Base-by-base conservation (phyloP, 2,888 invertebrate genomes). In the Colostygia pectinataria region DNA sequence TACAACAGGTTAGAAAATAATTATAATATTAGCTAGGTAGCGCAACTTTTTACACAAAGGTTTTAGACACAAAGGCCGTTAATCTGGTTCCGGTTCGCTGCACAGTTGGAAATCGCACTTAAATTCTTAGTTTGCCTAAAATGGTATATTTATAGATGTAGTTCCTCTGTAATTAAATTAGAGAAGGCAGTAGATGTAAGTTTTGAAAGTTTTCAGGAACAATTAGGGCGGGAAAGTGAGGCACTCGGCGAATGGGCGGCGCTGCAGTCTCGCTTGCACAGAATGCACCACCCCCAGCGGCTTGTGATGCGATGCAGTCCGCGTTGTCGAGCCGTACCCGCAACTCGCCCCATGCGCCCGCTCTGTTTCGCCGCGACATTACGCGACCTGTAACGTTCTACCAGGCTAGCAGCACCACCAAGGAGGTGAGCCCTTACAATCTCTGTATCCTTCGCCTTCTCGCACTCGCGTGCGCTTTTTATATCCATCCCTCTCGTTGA, bases 221-320 rank as follows among this genome's bases (percentile, higher is more conserved):
- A 80, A 58, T 71, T 82, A 86, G 86, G 88, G 90, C 88, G 88
- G 84, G 85, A 89, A 89, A 84, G 88, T 85, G 87, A 89, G 84
- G 83, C 82, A 85, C 78, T 76, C 80, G 80, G 82, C 77, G 73
- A 83, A 82, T 85, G 88, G 90, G 90, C 85, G 86, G 76, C 62
- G 69, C 60, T 82, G 87, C 86, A 86, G 86, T 90, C 88, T 88
- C 88, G 83, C 89, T 90, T 88, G 87, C 88, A 85, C 85, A 78
- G 65, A 71, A 74, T 87, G 87, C 87, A 85, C 88, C 86, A 84
- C 87, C 90, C 88, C 83, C 77, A 70, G 59, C 65, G 70, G 70
- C 76, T 66, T 69, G 67, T 71, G 74, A 69, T 73, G 80, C 77
- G 77, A 71, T 83, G 81, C 87, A 89, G 90, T 89, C 72, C 71